Evolutionary conservation across 2,888 invertebrate genomes (phyloP).

Genomic region (Papilio demoleus): DNA sequence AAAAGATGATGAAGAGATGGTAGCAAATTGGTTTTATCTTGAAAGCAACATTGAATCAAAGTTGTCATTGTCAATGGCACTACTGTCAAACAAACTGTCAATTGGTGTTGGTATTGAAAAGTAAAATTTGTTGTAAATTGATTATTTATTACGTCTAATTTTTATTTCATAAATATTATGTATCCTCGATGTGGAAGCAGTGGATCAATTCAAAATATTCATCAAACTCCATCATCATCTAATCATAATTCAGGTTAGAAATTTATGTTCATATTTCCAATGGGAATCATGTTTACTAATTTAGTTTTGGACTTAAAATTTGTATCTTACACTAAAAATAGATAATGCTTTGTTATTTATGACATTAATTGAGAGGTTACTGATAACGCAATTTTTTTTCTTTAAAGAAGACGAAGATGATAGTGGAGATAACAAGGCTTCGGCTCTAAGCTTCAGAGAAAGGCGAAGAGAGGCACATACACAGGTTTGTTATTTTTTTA

Average conservation of each 20-base stretch:
- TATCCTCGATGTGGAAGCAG: slow-evolving; percentile 90
- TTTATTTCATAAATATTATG: slow-evolving; percentile 64
- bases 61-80: background rate
- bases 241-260: slow-evolving; percentile 89
- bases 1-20: too few relatives aligned
- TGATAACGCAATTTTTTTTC: slow-evolving; percentile 2
- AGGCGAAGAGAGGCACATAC: slow-evolving; percentile 97
- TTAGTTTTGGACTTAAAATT: slow-evolving; percentile 16
- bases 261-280: slow-evolving; percentile 23
- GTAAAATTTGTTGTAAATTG: slow-evolving; percentile 26
- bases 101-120: background rate
- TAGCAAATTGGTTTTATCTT: background rate
- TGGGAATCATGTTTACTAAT: slow-evolving; percentile 9
- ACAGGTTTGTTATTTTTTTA: slow-evolving; percentile 60
- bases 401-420: slow-evolving; percentile 85
- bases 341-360: background rate
- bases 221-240: slow-evolving; percentile 90
- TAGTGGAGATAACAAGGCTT: slow-evolving; percentile 83
- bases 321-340: slow-evolving; percentile 20
- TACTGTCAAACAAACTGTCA: background rate
- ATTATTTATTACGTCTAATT: slow-evolving; percentile 20
- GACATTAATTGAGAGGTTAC: background rate
- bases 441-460: slow-evolving; percentile 94
- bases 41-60: background rate
- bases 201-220: slow-evolving; percentile 89